These are phyloP conservation scores for Caiman crocodilus DNA, from an alignment of 2,797 vertebrate species.

Conservation along the genomic window DNA sequence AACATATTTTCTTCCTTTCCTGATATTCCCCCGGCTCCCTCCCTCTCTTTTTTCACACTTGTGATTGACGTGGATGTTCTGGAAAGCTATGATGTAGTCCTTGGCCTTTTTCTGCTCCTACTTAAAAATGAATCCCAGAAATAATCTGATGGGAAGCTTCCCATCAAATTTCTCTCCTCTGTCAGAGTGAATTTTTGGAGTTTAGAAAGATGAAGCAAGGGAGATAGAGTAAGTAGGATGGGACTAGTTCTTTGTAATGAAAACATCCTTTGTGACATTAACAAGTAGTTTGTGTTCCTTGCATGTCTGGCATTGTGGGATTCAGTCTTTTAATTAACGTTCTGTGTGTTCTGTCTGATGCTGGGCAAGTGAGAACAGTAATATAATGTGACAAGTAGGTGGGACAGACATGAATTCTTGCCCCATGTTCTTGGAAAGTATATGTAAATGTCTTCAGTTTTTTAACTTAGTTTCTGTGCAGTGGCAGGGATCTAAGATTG, in stretches of 20 bases:
- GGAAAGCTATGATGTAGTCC: not conserved
- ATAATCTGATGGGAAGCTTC: not conserved
- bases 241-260: not conserved
- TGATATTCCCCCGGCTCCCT: too few relatives aligned
- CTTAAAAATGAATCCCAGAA: not conserved
- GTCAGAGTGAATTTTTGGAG: not conserved
- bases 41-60: not conserved
- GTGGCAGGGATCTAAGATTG: not conserved
- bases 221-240: not conserved
- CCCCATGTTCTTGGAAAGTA: not conserved
- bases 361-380: not conserved
- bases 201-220: not conserved
- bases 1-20: not conserved
- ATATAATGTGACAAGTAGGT: not conserved
- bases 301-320: not conserved
- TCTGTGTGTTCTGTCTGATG: not conserved
- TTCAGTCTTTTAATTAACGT: not conserved
- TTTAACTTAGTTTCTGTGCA: not conserved
- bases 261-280: not conserved
- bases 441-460: not conserved
- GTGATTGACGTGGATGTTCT: not conserved
- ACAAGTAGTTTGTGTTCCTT: not conserved
- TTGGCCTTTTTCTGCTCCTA: not conserved
- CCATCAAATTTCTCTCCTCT: not conserved
- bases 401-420: accelerated